Evolutionary conservation across 2,888 invertebrate genomes (phyloP).

Genomic region (Acronicta aceris): DNA sequence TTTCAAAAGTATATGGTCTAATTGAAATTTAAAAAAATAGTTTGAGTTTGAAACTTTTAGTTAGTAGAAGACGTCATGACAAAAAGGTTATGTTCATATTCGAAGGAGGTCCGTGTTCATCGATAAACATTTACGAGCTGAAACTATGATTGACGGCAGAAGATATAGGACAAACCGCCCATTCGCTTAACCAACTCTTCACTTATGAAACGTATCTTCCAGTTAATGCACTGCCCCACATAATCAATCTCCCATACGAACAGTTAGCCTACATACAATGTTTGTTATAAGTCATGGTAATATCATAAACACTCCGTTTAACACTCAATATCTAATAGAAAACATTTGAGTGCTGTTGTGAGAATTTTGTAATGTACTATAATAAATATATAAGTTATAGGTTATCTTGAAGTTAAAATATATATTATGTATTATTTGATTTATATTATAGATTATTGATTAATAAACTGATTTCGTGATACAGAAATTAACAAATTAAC

Average conservation of each 20-base stretch:
- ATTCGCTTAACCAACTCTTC: constrained; percentile 33
- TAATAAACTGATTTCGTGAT: too few relatives aligned
- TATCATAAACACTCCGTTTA: constrained; percentile 23
- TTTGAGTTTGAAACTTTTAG: too few relatives aligned
- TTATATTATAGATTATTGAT: too few relatives aligned
- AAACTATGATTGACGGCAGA: constrained; percentile 10
- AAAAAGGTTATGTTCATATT: too few relatives aligned
- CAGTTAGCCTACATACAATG: constrained; percentile 37
- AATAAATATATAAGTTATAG: not conserved
- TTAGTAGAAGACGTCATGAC: too few relatives aligned
- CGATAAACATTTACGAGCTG: constrained; percentile 26
- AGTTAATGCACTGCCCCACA: constrained; percentile 25
- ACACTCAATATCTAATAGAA: constrained; percentile 10
- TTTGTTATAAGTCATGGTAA: constrained; percentile 25
- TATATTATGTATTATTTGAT: too few relatives aligned
- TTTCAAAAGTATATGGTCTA: too few relatives aligned
- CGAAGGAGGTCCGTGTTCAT: too few relatives aligned
- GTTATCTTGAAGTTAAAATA: too few relatives aligned
- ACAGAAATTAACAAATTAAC: too few relatives aligned
- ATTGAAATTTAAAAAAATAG: too few relatives aligned
- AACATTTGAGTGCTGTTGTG: constrained; percentile 3
- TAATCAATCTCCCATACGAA: constrained; percentile 19
- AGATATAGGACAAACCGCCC: constrained; percentile 36
- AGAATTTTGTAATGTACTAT: not conserved
- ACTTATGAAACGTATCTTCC: constrained; percentile 25